A percentile compares a stretch with the other conserved stretches of the same genome.
phyloP scores from a whole-genome alignment of 2,113 vertebrate genomes.

The Ornithorhynchus anatinus region DNA sequence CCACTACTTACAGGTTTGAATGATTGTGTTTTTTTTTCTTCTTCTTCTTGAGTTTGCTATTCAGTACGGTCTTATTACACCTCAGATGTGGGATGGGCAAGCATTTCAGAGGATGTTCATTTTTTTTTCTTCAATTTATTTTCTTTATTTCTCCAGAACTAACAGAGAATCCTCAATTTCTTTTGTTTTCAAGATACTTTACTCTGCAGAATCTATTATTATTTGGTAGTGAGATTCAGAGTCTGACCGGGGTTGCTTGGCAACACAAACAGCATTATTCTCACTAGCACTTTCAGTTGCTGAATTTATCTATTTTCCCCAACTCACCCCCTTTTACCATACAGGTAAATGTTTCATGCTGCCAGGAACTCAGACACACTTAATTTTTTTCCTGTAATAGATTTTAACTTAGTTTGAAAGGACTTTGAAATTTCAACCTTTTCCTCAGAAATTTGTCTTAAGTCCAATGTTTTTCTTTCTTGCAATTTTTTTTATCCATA shows the following conservation, averaged over 20 bases:
- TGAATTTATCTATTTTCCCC: not conserved
- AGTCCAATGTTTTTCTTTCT: not conserved
- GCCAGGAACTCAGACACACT: not conserved
- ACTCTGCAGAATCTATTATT: constrained; percentile 11
- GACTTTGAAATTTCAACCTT: not conserved
- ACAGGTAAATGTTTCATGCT: not conserved
- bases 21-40: not conserved
- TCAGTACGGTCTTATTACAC: not conserved
- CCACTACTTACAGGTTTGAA: not conserved
- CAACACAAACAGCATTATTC: not conserved
- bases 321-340: not conserved
- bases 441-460: not conserved
- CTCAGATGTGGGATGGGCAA: not conserved
- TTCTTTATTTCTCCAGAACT: not conserved
- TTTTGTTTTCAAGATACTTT: constrained; percentile 2
- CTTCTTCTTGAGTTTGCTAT: not conserved
- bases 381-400: not conserved
- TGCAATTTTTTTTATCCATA: not conserved
- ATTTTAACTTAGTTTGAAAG: not conserved
- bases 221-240: constrained; percentile 11
- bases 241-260: not conserved
- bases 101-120: not conserved
- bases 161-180: not conserved
- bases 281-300: not conserved
- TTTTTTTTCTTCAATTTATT: not conserved